phyloP scores from a whole-genome alignment of 2,797 vertebrate genomes.

The Melanotaenia parkinsoni region DNA sequence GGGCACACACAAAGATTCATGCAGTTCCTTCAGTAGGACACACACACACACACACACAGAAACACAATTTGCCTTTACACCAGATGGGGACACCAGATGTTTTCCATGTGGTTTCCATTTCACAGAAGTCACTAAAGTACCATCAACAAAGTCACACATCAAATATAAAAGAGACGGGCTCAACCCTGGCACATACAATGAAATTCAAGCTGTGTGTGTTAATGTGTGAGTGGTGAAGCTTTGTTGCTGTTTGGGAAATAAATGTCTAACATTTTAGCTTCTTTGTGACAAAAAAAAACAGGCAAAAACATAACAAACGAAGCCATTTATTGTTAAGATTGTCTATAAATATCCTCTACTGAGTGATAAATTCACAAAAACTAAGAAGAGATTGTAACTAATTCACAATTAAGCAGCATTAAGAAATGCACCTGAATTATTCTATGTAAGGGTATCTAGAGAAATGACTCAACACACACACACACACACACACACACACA shows the following conservation, averaged over 20 bases:
- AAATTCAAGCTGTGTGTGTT: slow-evolving; percentile 29
- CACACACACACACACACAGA: slow-evolving; percentile 25
- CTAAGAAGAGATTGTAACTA: slow-evolving; percentile 1
- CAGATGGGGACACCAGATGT: slow-evolving; percentile 77
- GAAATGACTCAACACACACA: slow-evolving; percentile 38
- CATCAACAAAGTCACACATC: slow-evolving; percentile 62
- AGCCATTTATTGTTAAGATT: not conserved
- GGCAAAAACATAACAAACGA: not conserved
- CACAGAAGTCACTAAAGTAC: slow-evolving; percentile 65
- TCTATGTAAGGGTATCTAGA: slow-evolving; percentile 23
- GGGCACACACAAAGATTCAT: slow-evolving; percentile 60
- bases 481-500: slow-evolving; percentile 10
- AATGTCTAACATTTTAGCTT: slow-evolving; percentile 18
- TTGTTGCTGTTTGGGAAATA: not conserved
- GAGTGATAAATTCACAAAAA: slow-evolving; percentile 3
- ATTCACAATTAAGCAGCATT: slow-evolving; percentile 1
- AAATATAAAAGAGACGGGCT: slow-evolving; percentile 53
- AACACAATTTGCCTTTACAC: slow-evolving; percentile 31
- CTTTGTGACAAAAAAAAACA: slow-evolving; percentile 7
- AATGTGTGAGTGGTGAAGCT: slow-evolving; percentile 22
- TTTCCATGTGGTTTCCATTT: slow-evolving; percentile 75
- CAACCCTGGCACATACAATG: slow-evolving; percentile 34
- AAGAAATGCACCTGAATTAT: slow-evolving; percentile 58
- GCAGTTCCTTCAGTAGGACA: slow-evolving; percentile 26
- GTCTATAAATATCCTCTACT: slow-evolving; percentile 11